These are phyloP conservation scores for Pelobates fuscus DNA, from an alignment of 2,113 vertebrate species.

Conservation along the genomic window DNA sequence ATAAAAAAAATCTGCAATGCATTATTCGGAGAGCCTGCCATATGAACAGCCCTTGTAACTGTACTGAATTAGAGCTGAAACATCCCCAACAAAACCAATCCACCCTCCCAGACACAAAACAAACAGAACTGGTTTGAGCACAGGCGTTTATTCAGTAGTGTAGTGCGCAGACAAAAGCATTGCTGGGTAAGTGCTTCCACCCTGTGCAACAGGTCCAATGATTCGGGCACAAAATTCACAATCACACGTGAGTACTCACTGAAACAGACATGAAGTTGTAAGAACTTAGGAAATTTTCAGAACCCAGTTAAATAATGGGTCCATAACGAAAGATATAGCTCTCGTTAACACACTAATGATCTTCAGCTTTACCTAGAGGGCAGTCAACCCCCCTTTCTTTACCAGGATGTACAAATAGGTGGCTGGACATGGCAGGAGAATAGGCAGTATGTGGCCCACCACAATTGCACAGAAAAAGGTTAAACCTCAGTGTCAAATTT, in stretches of 20 bases:
- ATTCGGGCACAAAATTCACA: conserved; percentile 38
- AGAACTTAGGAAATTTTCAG: neutral
- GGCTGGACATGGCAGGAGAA: neutral
- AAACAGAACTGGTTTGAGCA: conserved; percentile 25
- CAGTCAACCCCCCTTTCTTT: neutral
- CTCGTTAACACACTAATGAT: neutral
- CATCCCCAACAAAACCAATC: too few species aligned
- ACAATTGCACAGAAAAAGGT: neutral
- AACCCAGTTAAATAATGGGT: neutral
- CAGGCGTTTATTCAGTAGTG: conserved; percentile 48
- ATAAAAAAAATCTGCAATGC: too few species aligned
- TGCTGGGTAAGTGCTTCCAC: conserved; percentile 26
- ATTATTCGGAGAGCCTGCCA: too few species aligned
- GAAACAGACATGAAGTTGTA: conserved; percentile 29
- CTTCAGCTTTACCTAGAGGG: neutral
- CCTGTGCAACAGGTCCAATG: conserved; percentile 36
- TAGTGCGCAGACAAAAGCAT: conserved; percentile 31
- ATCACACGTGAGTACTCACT: conserved; percentile 41
- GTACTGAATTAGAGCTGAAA: too few species aligned
- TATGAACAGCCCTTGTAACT: too few species aligned
- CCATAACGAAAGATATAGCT: too few species aligned
- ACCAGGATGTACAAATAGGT: neutral
- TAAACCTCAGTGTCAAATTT: neutral
- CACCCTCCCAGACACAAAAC: too few species aligned
- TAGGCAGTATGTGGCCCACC: neutral